phyloP scores from a whole-genome alignment of 2,113 vertebrate species.

The Cynocephalus volans region DNA sequence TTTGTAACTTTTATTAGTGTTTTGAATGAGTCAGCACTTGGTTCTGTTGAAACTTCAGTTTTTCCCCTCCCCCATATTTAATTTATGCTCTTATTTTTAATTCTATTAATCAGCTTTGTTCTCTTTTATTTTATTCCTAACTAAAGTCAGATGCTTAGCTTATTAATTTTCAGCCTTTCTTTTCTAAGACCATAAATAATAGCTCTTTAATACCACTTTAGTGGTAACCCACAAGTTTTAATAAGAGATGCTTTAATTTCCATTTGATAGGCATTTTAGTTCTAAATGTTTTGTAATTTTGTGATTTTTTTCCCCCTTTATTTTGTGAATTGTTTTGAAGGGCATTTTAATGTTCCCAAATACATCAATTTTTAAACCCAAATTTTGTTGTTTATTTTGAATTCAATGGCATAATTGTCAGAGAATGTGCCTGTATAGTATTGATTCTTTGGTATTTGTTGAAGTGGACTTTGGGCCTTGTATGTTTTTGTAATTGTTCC shows the following conservation, averaged over 20 bases:
- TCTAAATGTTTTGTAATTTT: background rate
- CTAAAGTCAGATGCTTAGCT: background rate
- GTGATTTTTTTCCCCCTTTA: background rate
- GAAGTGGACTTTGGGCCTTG: background rate
- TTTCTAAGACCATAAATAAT: background rate
- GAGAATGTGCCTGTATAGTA: background rate
- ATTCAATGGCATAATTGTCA: background rate
- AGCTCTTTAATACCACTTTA: background rate
- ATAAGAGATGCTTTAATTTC: background rate
- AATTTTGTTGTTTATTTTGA: background rate
- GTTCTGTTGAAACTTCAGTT: conserved; percentile 8
- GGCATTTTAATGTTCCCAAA: background rate
- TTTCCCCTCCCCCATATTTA: background rate
- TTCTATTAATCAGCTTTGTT: background rate
- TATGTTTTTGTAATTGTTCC: background rate
- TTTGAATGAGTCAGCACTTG: background rate
- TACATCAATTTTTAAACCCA: background rate
- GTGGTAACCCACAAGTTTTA: background rate
- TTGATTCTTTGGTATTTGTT: background rate
- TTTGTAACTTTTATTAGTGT: background rate
- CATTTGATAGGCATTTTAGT: background rate
- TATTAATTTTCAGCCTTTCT: background rate
- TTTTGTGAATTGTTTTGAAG: background rate
- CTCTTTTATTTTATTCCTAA: background rate
- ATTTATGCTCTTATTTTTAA: conserved; percentile 18